Conservation (phyloP, 1,140 invertebrate species). For the Luehdorfia chinensis region DNA sequence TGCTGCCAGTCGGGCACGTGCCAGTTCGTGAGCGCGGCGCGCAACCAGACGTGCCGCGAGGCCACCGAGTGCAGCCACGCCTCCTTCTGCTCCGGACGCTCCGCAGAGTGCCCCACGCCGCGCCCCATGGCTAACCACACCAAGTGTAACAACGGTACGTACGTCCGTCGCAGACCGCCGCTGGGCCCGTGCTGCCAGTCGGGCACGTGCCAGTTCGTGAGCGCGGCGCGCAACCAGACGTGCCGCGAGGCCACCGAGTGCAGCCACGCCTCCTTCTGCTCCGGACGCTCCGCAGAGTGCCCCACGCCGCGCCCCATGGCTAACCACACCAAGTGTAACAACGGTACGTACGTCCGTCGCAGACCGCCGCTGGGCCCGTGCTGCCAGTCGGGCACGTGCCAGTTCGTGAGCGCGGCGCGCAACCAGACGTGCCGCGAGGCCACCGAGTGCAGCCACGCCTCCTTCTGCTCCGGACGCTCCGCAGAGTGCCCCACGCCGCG, state of each 20-base stretch:
- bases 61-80: constrained; percentile 93
- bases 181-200: constrained; percentile 97
- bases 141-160: constrained; percentile 59
- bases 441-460: constrained; percentile 92
- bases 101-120: constrained; percentile 91
- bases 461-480: constrained; percentile 90
- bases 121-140: constrained; percentile 75
- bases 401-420: constrained; percentile 83
- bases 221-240: constrained; percentile 78
- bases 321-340: constrained; percentile 63
- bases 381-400: constrained; percentile 89
- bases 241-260: constrained; percentile 94
- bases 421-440: constrained; percentile 88
- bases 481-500: constrained; percentile 90
- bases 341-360: constrained; percentile 52
- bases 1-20: constrained; percentile 93
- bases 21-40: constrained; percentile 83
- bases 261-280: constrained; percentile 89
- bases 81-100: constrained; percentile 90
- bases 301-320: constrained; percentile 84
- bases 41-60: constrained; percentile 85
- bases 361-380: constrained; percentile 98
- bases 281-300: constrained; percentile 91
- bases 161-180: constrained; percentile 93
- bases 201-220: constrained; percentile 89